A percentile compares a stretch with the other conserved stretches of the same genome.
These are phyloP conservation scores for Ciona savignyi DNA, from an alignment of 23 tunicate genomes.

Conservation along the genomic window DNA sequence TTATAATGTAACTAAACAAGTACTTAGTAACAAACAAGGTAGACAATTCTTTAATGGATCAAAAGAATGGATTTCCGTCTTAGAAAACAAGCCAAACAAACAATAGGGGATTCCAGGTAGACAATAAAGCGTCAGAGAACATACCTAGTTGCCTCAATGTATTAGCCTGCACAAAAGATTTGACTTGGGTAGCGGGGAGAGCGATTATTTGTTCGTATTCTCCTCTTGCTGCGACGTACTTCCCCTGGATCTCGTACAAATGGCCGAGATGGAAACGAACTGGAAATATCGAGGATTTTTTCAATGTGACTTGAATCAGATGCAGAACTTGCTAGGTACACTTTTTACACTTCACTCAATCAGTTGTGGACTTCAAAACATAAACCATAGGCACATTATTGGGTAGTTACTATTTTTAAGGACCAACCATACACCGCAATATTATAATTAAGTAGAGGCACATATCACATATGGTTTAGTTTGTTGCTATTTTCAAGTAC, in stretches of 20 bases:
- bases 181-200: slow-evolving; percentile 52
- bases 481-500: too few species aligned
- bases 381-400: too few species aligned
- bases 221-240: slow-evolving; percentile 48
- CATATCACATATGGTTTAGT: too few species aligned
- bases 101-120: neutral
- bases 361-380: too few species aligned
- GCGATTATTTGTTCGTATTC: slow-evolving; percentile 72
- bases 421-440: too few species aligned
- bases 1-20: too few species aligned
- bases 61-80: neutral
- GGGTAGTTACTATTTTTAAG: too few species aligned
- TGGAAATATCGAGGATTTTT: slow-evolving; percentile 5
- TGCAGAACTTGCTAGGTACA: too few species aligned
- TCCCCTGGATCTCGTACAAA: slow-evolving; percentile 68
- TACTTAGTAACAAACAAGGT: too few species aligned
- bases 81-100: neutral
- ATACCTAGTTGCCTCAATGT: slow-evolving; percentile 80
- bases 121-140: slow-evolving; percentile 1
- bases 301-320: too few species aligned
- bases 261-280: slow-evolving; percentile 89
- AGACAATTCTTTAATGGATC: neutral
- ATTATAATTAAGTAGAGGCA: too few species aligned
- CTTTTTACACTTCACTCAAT: too few species aligned
- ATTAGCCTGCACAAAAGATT: slow-evolving; percentile 56